phyloP scores from a whole-genome alignment of 2,797 vertebrate genomes.

The Phataginus tricuspis region DNA sequence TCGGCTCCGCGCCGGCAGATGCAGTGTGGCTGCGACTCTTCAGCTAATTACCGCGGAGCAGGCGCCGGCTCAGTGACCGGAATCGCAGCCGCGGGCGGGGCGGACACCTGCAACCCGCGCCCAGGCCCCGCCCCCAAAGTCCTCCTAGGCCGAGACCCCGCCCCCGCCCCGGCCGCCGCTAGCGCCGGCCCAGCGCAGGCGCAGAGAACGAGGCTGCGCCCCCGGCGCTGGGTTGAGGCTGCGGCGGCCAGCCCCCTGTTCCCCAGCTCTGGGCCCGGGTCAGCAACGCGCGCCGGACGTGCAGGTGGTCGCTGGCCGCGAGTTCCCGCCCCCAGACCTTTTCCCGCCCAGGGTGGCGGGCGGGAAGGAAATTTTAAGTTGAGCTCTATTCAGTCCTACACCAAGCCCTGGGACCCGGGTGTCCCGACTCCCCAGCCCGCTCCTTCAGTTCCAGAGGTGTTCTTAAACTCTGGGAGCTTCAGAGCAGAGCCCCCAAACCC shows the following conservation, averaged over 20 bases:
- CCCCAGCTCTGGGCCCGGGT: accelerated
- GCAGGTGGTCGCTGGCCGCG: background rate
- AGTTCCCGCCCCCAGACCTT: no score
- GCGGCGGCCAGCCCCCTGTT: background rate
- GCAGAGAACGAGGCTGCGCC: background rate
- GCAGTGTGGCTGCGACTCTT: background rate
- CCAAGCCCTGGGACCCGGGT: background rate
- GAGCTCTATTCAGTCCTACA: background rate
- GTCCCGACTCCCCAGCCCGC: background rate
- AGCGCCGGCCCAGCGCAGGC: background rate
- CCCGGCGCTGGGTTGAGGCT: background rate
- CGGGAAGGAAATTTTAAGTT: background rate
- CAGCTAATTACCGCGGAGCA: accelerated
- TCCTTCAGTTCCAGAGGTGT: accelerated
- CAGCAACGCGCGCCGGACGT: accelerated
- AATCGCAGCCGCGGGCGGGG: background rate
- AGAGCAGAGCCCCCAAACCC: background rate
- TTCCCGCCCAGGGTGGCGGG: background rate
- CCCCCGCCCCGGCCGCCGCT: background rate
- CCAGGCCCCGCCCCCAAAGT: accelerated
- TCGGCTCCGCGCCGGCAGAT: slow-evolving; percentile 48
- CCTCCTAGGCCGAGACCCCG: accelerated
- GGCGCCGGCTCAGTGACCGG: background rate
- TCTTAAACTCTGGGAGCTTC: background rate
- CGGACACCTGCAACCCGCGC: no score